These are phyloP conservation scores for Peromyscus melanophrys DNA, from an alignment of 2,797 vertebrate species.

Conservation along the genomic window DNA sequence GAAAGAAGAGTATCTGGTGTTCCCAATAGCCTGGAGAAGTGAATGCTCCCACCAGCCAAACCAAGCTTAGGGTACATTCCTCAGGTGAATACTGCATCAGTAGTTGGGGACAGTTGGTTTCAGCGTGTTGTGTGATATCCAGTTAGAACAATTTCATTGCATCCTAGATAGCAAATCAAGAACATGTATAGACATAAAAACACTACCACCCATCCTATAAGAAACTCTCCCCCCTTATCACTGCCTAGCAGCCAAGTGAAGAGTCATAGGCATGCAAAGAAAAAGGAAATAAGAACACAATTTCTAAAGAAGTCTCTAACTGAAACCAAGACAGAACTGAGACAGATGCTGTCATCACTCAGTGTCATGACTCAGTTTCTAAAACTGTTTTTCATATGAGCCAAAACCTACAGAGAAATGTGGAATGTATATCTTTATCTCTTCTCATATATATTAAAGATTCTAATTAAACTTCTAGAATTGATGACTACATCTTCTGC, in stretches of 20 bases:
- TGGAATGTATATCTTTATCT: neutral
- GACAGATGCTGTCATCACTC: neutral
- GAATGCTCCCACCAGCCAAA: neutral
- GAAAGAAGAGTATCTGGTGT: neutral
- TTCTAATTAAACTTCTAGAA: neutral
- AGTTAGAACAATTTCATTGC: neutral
- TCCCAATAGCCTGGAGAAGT: neutral
- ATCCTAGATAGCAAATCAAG: neutral
- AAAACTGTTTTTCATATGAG: neutral
- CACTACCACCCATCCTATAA: neutral
- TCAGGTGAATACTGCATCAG: neutral
- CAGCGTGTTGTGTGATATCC: neutral
- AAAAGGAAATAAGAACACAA: neutral
- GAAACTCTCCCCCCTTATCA: neutral
- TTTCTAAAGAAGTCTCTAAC: neutral
- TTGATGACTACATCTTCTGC: neutral
- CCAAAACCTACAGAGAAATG: neutral
- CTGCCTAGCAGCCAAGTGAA: neutral
- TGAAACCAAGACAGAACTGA: constrained; percentile 13
- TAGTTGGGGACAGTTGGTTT: neutral
- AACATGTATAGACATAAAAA: neutral
- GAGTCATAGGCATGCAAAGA: neutral
- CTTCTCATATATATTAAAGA: neutral
- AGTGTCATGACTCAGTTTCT: neutral
- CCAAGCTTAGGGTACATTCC: neutral